Evolutionary conservation across 2,888 invertebrate genomes (phyloP).

Genomic region (Gnatocerus cornutus): DNA sequence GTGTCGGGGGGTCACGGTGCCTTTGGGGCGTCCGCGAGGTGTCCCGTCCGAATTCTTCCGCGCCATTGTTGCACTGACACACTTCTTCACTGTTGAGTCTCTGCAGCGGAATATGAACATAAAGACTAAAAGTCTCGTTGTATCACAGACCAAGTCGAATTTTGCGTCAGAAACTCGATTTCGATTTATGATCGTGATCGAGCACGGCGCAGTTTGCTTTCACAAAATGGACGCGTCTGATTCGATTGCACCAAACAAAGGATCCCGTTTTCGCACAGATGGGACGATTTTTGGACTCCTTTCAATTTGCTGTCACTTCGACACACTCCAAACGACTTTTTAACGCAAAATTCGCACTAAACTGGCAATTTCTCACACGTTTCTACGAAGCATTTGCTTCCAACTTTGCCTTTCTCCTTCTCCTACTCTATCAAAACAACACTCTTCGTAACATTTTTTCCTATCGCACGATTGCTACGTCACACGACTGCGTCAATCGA

Average conservation of each 20-base stretch:
- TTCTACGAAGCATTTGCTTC: slow-evolving; percentile 25
- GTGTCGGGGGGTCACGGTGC: slow-evolving; percentile 47
- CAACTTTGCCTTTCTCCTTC: slow-evolving; percentile 38
- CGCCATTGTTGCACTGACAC: slow-evolving; percentile 56
- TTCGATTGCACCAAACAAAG: slow-evolving; percentile 65
- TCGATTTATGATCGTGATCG: no score
- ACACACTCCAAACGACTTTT: slow-evolving; percentile 58
- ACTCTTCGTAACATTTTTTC: slow-evolving; percentile 23
- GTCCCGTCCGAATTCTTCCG: slow-evolving; percentile 57
- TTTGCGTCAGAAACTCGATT: slow-evolving; percentile 65
- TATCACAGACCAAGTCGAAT: slow-evolving; percentile 68
- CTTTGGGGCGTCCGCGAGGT: slow-evolving; percentile 46
- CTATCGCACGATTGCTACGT: slow-evolving; percentile 37
- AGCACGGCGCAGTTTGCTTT: slow-evolving; percentile 64
- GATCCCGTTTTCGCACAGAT: slow-evolving; percentile 48
- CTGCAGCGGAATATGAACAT: slow-evolving; percentile 39
- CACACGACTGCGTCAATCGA: slow-evolving; percentile 49
- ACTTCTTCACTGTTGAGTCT: slow-evolving; percentile 34
- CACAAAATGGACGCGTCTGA: slow-evolving; percentile 68
- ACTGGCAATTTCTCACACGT: slow-evolving; percentile 15
- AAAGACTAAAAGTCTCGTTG: slow-evolving; percentile 53
- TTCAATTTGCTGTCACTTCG: slow-evolving; percentile 48
- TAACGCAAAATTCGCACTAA: slow-evolving; percentile 20
- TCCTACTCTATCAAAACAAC: slow-evolving; percentile 46
- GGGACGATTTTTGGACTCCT: slow-evolving; percentile 29